Base-by-base conservation (phyloP, 2,113 vertebrate species). In the Chaetura pelagica region DNA sequence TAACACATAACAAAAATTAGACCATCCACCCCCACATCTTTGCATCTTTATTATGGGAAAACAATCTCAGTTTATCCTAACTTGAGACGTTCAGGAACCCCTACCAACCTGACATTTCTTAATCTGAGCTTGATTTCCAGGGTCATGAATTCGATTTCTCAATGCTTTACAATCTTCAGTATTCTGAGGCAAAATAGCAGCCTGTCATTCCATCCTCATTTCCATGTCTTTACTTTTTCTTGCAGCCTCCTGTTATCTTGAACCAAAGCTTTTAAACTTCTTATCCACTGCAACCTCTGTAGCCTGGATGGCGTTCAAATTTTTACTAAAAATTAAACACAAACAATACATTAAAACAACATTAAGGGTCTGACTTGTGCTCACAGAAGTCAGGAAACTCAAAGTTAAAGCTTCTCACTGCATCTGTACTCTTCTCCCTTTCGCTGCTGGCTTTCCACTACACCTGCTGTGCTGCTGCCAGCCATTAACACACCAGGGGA, bases 311-410 rank as follows among this genome's bases (percentile, higher is more conserved):
- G 78, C 12, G 97, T 92, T 98, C 98, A 97, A 96, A 96, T 96
- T 96, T 97, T 98, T 95, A 98, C 98, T 98, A 98, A 98, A 98
- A 98, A 98, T 97, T 89, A 98, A 98, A 98, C 97, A 98, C 96
- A 98, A 98, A 97, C 97, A 96, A 97, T 97, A 98, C 95, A 92
- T 97, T 98, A 98, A 97, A 96, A 94, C 51, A 90, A 97, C 96
- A 29, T 93, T 83, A 74, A 96, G 93, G 94, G 90, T 85, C 96
- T 80, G 57, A 75, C 90, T 84, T 4, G 76, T 27, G 87, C 84
- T 61, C 85, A 75, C 58, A 84, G 93, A 96, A 96, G 82, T 79
- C 84, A 89, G 85, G 90, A 84, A 84, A 79, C 40, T 74, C 91
- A 29, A 63, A 87, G 29, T 81, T 69, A 61, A 90, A 96, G 86